These are phyloP conservation scores for Plusia festucae DNA, from an alignment of 2,888 invertebrate genomes.

Conservation along the genomic window DNA sequence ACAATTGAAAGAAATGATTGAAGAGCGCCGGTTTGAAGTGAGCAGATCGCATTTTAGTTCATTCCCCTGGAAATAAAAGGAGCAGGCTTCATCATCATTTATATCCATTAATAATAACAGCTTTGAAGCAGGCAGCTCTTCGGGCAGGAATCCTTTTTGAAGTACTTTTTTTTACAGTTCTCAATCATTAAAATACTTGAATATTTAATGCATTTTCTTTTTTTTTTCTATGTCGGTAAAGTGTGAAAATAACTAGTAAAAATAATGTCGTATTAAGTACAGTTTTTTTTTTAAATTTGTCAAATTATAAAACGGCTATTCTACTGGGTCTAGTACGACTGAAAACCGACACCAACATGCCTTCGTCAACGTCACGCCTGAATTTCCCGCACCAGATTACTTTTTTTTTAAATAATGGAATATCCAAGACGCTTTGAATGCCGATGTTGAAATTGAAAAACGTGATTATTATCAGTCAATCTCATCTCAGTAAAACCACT, in stretches of 20 bases:
- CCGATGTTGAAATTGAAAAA: neutral
- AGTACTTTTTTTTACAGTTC: no score
- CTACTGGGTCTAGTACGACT: no score
- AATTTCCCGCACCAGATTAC: neutral
- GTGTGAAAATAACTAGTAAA: no score
- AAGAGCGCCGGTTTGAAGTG: neutral
- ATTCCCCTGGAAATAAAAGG: neutral
- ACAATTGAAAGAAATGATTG: neutral
- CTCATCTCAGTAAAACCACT: slow-evolving; percentile 16
- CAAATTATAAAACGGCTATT: no score
- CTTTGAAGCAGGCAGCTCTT: neutral
- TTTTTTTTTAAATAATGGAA: neutral
- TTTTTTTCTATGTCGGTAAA: no score
- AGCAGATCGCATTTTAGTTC: neutral
- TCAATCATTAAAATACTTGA: no score
- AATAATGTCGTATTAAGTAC: no score
- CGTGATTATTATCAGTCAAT: slow-evolving; percentile 1
- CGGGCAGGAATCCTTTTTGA: neutral
- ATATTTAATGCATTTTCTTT: no score
- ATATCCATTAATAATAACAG: slow-evolving; percentile 5
- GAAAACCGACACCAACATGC: no score
- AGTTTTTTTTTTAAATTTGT: no score
- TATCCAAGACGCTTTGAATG: neutral
- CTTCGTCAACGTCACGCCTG: no score
- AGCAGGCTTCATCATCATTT: slow-evolving; percentile 2